Evolutionary conservation across 2,113 vertebrate genomes (phyloP).

Genomic region (Corythaixoides concolor): DNA sequence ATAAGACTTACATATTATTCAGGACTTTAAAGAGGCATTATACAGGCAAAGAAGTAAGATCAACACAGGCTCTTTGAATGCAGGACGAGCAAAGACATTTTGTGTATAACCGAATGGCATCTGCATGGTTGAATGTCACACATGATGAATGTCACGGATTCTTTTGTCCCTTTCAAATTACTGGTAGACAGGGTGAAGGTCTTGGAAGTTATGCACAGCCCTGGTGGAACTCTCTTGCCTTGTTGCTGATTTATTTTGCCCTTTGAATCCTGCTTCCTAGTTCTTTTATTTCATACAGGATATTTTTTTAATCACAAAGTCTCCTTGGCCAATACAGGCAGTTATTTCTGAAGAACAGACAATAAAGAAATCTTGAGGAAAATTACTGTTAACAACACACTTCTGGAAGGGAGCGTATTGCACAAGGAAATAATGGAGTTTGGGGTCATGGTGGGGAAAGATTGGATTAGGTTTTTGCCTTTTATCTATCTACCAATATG

Average conservation of each 20-base stretch:
- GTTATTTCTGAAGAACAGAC: background rate
- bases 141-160: slow-evolving; percentile 13
- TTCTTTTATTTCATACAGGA: background rate
- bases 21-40: background rate
- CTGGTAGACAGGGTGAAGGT: background rate
- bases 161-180: slow-evolving; percentile 25
- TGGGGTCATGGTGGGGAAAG: background rate
- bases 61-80: background rate
- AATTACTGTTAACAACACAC: background rate
- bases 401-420: accelerated
- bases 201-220: background rate
- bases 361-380: background rate
- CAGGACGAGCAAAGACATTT: background rate
- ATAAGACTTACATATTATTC: background rate
- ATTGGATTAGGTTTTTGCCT: background rate
- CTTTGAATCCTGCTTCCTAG: background rate
- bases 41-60: background rate
- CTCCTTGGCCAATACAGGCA: background rate
- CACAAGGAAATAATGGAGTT: background rate
- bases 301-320: background rate
- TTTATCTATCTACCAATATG: background rate
- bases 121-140: slow-evolving; percentile 16
- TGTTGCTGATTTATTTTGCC: background rate
- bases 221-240: background rate
- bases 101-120: background rate